Conservation (phyloP, 1,140 invertebrate species). For the Drosophila prosaltans region DNA sequence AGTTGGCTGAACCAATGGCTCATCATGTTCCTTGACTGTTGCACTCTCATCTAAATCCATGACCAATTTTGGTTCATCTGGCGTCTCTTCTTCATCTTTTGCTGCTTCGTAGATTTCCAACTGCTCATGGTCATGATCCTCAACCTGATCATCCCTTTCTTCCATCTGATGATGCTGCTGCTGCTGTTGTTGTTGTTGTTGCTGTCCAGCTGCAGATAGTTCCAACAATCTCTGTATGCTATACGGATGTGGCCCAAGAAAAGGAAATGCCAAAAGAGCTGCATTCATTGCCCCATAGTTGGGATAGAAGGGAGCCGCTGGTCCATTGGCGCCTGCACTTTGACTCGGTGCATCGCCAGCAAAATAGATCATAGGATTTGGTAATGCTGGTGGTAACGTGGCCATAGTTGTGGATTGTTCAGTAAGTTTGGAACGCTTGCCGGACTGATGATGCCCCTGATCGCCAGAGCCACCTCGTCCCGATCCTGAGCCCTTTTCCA, state of each 20-base stretch:
- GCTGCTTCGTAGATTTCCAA: constrained; percentile 25
- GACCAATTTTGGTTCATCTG: constrained; percentile 85
- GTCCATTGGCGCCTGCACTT: constrained; percentile 21
- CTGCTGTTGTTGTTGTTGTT: constrained; percentile 29
- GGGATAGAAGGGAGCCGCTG: constrained; percentile 54
- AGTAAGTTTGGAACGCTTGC: constrained; percentile 38
- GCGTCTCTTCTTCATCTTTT: constrained; percentile 84
- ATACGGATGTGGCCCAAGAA: constrained; percentile 75
- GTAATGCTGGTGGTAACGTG: constrained; percentile 47
- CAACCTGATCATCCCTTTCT: constrained; percentile 35
- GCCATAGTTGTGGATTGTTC: constrained; percentile 35
- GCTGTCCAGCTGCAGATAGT: constrained; percentile 73
- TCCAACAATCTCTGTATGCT: constrained; percentile 77
- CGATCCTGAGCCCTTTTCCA: constrained; percentile 65
- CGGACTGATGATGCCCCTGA: not conserved
- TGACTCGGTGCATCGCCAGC: constrained; percentile 60
- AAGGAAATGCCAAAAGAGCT: constrained; percentile 84
- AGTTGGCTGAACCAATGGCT: constrained; percentile 7
- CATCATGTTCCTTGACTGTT: constrained; percentile 27
- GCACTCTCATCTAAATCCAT: constrained; percentile 86
- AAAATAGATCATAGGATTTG: constrained; percentile 78
- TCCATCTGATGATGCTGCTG: constrained; percentile 33
- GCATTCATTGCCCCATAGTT: constrained; percentile 85
- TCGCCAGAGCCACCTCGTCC: constrained; percentile 45
- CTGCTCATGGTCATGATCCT: constrained; percentile 24